Conservation (phyloP, 2,888 invertebrate species). For the Athripsodes cinereus region DNA sequence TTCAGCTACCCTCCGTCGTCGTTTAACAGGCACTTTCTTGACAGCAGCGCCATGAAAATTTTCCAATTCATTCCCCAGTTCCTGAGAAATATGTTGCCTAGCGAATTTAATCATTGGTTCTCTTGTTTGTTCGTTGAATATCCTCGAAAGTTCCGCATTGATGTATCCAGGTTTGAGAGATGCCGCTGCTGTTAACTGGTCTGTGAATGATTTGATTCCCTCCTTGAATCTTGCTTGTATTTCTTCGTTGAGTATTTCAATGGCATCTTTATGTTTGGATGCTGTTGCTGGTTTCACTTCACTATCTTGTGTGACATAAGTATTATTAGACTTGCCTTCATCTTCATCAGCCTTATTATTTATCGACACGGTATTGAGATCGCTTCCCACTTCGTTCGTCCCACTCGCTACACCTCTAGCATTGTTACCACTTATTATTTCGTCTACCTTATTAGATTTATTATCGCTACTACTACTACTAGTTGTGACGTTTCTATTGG, state of each 20-base stretch:
- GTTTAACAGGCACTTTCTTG: slow-evolving; percentile 57
- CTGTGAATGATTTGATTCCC: slow-evolving; percentile 25
- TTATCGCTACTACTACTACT: slow-evolving; percentile 20
- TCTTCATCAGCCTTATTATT: slow-evolving; percentile 48
- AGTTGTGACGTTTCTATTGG: slow-evolving; percentile 5
- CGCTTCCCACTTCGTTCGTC: slow-evolving; percentile 1
- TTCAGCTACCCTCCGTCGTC: slow-evolving; percentile 50
- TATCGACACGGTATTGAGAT: slow-evolving; percentile 28
- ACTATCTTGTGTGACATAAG: slow-evolving; percentile 6
- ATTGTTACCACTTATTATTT: slow-evolving; percentile 4
- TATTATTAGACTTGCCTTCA: slow-evolving; percentile 5
- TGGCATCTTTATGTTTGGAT: slow-evolving; percentile 24
- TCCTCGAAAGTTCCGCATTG: slow-evolving; percentile 25
- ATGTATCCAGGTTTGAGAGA: slow-evolving; percentile 25
- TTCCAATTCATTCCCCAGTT: slow-evolving; percentile 52
- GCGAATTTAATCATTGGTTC: slow-evolving; percentile 34
- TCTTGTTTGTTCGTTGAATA: slow-evolving; percentile 26
- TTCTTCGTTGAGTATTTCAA: slow-evolving; percentile 26
- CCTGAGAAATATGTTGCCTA: slow-evolving; percentile 41
- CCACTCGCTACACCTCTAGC: not conserved
- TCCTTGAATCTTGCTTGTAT: slow-evolving; percentile 29
- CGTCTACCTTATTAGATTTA: slow-evolving; percentile 21
- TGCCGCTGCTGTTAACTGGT: slow-evolving; percentile 24
- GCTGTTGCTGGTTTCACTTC: slow-evolving; percentile 13
- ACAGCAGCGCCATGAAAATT: slow-evolving; percentile 59